These are phyloP conservation scores for Leguminivora glycinivorella DNA, from an alignment of 1,140 invertebrate species.

Conservation along the genomic window DNA sequence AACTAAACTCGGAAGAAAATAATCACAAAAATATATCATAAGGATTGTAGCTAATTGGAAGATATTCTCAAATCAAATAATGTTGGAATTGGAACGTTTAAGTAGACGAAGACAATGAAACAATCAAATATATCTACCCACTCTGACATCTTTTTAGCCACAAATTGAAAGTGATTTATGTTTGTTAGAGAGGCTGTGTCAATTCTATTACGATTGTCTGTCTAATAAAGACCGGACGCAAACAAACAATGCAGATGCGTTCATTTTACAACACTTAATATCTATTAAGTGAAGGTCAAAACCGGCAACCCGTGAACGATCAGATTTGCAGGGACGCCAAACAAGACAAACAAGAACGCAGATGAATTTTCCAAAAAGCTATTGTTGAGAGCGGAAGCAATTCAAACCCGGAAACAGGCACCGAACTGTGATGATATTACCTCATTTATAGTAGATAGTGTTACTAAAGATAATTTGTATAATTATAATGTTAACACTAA, in stretches of 20 bases:
- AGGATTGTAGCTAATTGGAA: no score
- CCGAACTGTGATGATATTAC: slow-evolving; percentile 46
- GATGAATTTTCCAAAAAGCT: slow-evolving; percentile 44
- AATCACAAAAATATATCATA: no score
- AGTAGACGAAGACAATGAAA: no score
- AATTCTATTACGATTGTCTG: background rate
- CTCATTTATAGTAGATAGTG: slow-evolving; percentile 43
- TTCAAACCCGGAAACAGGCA: slow-evolving; percentile 52
- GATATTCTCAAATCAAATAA: no score
- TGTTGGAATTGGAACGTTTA: no score
- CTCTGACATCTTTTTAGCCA: no score
- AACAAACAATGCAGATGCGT: slow-evolving; percentile 17
- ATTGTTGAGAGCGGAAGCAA: slow-evolving; percentile 49
- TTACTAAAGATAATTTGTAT: background rate
- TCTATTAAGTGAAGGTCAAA: slow-evolving; percentile 23
- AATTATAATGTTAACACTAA: slow-evolving; percentile 1
- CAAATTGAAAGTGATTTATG: no score
- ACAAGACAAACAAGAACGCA: slow-evolving; percentile 34
- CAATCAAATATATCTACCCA: no score
- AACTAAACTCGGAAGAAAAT: background rate
- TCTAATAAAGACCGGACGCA: slow-evolving; percentile 13
- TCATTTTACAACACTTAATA: slow-evolving; percentile 14
- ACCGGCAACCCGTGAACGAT: slow-evolving; percentile 22
- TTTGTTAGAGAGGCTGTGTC: background rate
- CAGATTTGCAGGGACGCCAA: slow-evolving; percentile 30